These are phyloP conservation scores for Pseudoips prasinana DNA, from an alignment of 2,888 invertebrate species.

Conservation along the genomic window DNA sequence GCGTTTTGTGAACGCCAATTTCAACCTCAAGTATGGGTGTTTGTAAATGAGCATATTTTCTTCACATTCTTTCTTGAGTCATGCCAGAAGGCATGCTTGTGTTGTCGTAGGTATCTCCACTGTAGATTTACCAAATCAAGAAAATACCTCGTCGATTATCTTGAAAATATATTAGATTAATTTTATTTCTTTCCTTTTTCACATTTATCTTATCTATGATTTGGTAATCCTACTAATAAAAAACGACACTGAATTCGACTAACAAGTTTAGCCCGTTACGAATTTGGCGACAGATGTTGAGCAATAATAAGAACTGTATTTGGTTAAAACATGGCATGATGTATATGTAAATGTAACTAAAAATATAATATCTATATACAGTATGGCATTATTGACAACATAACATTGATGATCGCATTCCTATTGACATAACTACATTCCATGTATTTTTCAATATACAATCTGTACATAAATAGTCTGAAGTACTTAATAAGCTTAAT, in stretches of 20 bases:
- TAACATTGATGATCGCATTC: slow-evolving; percentile 14
- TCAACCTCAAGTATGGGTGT: slow-evolving; percentile 27
- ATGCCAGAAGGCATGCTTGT: slow-evolving; percentile 25
- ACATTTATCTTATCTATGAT: no score
- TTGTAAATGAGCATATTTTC: slow-evolving; percentile 34
- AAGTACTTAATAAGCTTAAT: no score
- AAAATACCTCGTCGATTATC: no score
- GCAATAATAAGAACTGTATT: slow-evolving; percentile 42
- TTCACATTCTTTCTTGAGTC: slow-evolving; percentile 26
- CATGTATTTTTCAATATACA: no score
- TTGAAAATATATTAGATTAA: no score
- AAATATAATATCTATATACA: slow-evolving; percentile 32
- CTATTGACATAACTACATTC: slow-evolving; percentile 13
- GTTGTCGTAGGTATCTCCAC: no score
- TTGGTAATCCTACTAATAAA: no score
- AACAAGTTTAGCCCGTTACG: slow-evolving; percentile 21
- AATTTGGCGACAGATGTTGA: slow-evolving; percentile 35
- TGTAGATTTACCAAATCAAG: no score
- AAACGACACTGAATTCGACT: not conserved
- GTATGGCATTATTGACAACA: slow-evolving; percentile 34
- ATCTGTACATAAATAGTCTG: no score
- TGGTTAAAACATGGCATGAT: slow-evolving; percentile 46
- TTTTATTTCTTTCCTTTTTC: no score
- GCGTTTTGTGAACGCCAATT: slow-evolving; percentile 39
- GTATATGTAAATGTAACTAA: slow-evolving; percentile 32